phyloP scores from a whole-genome alignment of 2,888 invertebrate species.

The Trichogramma dendrolimi region DNA sequence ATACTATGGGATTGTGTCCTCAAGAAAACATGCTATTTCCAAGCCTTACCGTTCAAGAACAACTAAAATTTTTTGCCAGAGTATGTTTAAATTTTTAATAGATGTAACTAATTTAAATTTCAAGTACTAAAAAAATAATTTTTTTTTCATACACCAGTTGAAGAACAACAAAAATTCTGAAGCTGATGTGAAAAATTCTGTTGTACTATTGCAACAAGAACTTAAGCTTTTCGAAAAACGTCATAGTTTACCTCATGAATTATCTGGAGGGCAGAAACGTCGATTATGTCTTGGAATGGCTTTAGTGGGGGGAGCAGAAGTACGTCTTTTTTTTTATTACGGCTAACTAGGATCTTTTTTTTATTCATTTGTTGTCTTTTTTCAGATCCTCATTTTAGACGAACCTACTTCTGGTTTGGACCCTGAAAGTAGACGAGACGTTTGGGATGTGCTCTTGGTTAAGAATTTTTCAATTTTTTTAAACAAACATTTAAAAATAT shows the following conservation, averaged over 20 bases:
- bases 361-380: not conserved
- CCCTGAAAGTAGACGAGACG: conserved; percentile 75
- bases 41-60: conserved; percentile 76
- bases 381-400: conserved; percentile 60
- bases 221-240: conserved; percentile 63
- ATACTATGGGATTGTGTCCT: conserved; percentile 78
- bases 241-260: conserved; percentile 56
- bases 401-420: conserved; percentile 86
- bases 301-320: conserved; percentile 68
- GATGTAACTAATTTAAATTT: conserved; percentile 2
- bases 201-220: conserved; percentile 59
- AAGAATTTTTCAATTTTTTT: conserved; percentile 1
- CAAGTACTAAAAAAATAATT: not conserved
- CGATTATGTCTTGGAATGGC: conserved; percentile 80
- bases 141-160: conserved; percentile 50
- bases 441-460: conserved; percentile 76
- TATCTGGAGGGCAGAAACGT: conserved; percentile 89
- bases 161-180: conserved; percentile 55
- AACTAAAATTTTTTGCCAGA: conserved; percentile 74
- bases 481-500: not conserved
- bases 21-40: conserved; percentile 80
- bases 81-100: conserved; percentile 51
- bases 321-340: conserved; percentile 29
- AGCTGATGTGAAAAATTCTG: conserved; percentile 54
- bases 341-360: not conserved